phyloP scores from a whole-genome alignment of 2,113 vertebrate species.

The Ursus arctos region DNA sequence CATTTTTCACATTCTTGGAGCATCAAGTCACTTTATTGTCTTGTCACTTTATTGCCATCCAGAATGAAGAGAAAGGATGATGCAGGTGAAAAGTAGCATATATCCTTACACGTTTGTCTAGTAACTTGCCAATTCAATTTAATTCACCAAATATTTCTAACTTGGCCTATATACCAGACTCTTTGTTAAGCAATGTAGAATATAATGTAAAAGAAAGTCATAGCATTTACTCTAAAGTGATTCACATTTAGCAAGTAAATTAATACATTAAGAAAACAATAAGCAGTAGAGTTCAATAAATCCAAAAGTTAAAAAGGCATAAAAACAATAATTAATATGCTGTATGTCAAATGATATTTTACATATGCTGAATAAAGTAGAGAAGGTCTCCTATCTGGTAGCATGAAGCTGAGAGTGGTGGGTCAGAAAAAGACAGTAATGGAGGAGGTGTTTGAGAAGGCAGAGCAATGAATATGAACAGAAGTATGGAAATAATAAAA shows the following conservation, averaged over 20 bases:
- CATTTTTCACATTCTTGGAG: background rate
- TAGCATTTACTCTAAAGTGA: background rate
- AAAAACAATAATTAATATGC: background rate
- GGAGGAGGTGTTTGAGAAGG: background rate
- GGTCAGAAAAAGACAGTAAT: background rate
- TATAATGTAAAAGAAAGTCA: background rate
- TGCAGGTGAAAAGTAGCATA: background rate
- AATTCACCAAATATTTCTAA: background rate
- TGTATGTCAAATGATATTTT: background rate
- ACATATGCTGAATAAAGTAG: background rate
- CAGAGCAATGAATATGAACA: background rate
- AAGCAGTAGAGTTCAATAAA: background rate
- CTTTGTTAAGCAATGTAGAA: background rate
- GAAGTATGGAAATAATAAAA: background rate
- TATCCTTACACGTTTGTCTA: background rate
- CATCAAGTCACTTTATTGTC: background rate
- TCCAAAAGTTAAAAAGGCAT: background rate
- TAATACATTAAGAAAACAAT: background rate
- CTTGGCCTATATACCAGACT: accelerated
- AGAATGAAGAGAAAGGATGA: background rate
- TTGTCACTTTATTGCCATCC: background rate
- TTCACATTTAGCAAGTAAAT: background rate
- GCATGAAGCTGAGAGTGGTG: background rate
- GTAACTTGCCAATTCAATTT: background rate
- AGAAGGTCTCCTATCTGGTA: background rate